Conservation (phyloP, 2,113 vertebrate species). For the Ctenodactylus gundi region DNA sequence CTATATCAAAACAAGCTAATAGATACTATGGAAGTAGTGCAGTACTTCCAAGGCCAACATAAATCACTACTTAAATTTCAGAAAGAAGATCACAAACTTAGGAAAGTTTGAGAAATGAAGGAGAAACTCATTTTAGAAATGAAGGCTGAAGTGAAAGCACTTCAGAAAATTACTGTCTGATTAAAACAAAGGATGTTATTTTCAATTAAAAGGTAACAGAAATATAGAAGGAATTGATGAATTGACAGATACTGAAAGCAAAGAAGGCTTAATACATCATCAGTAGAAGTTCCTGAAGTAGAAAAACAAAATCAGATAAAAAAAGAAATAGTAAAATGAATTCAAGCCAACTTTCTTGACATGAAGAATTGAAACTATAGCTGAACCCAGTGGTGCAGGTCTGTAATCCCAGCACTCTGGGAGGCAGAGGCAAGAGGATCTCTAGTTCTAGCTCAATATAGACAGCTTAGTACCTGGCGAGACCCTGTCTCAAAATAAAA, state of each 20-base stretch:
- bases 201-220: not conserved
- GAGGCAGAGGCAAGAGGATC: too few relatives aligned
- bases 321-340: not conserved
- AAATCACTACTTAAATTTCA: not conserved
- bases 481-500: too few relatives aligned
- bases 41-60: not conserved
- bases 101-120: not conserved
- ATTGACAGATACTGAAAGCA: not conserved
- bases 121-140: slow-evolving; percentile 5
- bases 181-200: not conserved
- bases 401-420: too few relatives aligned
- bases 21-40: not conserved
- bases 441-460: too few relatives aligned
- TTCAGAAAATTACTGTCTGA: not conserved
- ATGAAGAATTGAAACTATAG: not conserved
- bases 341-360: not conserved
- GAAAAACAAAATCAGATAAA: not conserved
- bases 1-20: not conserved
- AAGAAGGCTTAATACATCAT: not conserved
- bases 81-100: not conserved
- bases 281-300: not conserved
- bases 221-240: not conserved
- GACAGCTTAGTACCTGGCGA: too few relatives aligned
- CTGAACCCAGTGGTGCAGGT: too few relatives aligned
- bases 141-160: not conserved